A percentile compares a stretch with the other conserved stretches of the same genome.
phyloP scores from a whole-genome alignment of 2,113 vertebrate species.

The Mormyrus lacerda region DNA sequence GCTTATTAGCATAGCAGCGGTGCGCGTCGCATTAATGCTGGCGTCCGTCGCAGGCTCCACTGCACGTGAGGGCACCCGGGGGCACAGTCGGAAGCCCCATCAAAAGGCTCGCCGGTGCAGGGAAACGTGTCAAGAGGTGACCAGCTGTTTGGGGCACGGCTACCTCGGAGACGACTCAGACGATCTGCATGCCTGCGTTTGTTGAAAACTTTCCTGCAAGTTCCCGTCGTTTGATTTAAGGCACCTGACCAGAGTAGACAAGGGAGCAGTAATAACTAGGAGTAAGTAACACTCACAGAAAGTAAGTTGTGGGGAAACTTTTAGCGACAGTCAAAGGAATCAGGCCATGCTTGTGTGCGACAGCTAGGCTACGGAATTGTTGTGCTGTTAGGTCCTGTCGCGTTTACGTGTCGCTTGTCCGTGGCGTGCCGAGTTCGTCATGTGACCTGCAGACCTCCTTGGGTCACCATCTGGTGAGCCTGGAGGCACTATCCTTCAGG shows the following conservation, averaged over 20 bases:
- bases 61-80: neutral
- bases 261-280: neutral
- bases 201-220: neutral
- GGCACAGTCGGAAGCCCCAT: neutral
- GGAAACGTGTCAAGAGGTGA: neutral
- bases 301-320: neutral
- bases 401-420: neutral
- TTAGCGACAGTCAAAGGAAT: neutral
- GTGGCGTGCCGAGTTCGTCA: neutral
- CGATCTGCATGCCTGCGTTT: neutral
- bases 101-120: neutral
- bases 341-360: neutral
- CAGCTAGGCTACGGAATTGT: neutral
- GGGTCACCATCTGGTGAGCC: neutral
- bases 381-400: neutral
- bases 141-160: neutral
- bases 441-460: neutral
- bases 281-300: neutral
- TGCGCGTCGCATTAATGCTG: conserved; percentile 98
- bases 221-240: neutral
- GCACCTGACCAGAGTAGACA: neutral
- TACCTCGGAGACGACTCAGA: neutral
- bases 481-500: neutral
- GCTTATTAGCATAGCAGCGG: conserved; percentile 99
- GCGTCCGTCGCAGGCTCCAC: neutral